Conservation (phyloP, 2,888 invertebrate species). For the Amblyjoppa proteus region DNA sequence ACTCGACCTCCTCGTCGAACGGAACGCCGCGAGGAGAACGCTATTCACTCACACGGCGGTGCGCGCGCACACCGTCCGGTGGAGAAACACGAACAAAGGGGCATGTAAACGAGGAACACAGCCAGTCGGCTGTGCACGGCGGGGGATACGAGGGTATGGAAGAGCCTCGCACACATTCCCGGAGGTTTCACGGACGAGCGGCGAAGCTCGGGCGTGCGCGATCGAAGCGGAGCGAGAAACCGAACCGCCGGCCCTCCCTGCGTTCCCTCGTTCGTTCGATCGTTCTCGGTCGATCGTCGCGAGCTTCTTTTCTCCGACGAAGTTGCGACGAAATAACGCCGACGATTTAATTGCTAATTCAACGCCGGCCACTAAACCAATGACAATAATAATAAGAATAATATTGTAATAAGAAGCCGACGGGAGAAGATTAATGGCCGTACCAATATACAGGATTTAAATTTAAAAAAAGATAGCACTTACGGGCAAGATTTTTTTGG, state of each 20-base stretch:
- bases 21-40: conserved; percentile 59
- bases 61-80: conserved; percentile 3
- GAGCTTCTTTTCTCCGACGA: conserved; percentile 44
- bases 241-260: conserved; percentile 71
- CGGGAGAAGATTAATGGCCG: too few relatives aligned
- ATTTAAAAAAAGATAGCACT: neutral
- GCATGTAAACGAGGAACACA: conserved; percentile 14
- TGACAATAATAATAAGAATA: too few relatives aligned
- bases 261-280: conserved; percentile 64
- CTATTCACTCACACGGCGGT: conserved; percentile 49
- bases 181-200: conserved; percentile 12
- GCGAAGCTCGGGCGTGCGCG: conserved; percentile 71
- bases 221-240: conserved; percentile 37
- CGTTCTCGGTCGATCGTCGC: conserved; percentile 65
- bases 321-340: neutral
- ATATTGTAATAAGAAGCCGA: too few relatives aligned
- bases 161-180: neutral
- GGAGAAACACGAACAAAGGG: conserved; percentile 40
- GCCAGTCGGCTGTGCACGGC: neutral
- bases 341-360: too few relatives aligned
- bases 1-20: conserved; percentile 68
- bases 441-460: too few relatives aligned
- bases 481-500: neutral
- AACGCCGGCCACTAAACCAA: too few relatives aligned
- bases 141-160: conserved; percentile 3